Conservation (phyloP, 1,140 invertebrate species). For the Adoxophyes honmai region DNA sequence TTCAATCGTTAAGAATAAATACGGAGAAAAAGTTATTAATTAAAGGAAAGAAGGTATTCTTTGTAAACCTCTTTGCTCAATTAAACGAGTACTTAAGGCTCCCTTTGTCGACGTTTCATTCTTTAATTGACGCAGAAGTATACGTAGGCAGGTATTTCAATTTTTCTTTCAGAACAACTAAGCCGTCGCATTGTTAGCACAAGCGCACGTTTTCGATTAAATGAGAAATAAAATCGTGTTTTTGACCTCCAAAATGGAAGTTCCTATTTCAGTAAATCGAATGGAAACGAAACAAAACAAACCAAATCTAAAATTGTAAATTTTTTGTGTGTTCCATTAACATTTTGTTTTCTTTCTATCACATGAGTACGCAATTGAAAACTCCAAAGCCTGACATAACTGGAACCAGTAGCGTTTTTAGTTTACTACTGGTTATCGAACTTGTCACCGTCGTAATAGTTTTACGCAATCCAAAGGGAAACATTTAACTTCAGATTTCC, state of each 20-base stretch:
- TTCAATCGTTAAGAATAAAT: background rate
- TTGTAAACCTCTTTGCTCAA: slow-evolving; percentile 13
- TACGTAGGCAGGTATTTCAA: slow-evolving; percentile 10
- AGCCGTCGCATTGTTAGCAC: slow-evolving; percentile 7
- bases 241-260: no score
- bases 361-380: no score
- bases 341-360: no score
- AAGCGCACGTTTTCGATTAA: background rate
- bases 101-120: slow-evolving; percentile 13
- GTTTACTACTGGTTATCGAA: no score
- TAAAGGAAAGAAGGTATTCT: slow-evolving; percentile 9
- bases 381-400: no score
- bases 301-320: no score
- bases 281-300: no score
- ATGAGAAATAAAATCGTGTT: no score
- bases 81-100: slow-evolving; percentile 16
- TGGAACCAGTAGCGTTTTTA: no score
- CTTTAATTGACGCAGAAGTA: slow-evolving; percentile 16
- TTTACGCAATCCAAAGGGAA: background rate
- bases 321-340: background rate
- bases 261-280: no score
- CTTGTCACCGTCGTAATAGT: background rate
- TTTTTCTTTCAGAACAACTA: slow-evolving; percentile 13
- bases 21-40: slow-evolving; percentile 13
- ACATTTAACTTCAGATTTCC: slow-evolving; percentile 6